Evolutionary conservation across 2,113 vertebrate genomes (phyloP), one percentile per base, ranked within the genome.

Genomic region (Actinemys pallida): DNA sequence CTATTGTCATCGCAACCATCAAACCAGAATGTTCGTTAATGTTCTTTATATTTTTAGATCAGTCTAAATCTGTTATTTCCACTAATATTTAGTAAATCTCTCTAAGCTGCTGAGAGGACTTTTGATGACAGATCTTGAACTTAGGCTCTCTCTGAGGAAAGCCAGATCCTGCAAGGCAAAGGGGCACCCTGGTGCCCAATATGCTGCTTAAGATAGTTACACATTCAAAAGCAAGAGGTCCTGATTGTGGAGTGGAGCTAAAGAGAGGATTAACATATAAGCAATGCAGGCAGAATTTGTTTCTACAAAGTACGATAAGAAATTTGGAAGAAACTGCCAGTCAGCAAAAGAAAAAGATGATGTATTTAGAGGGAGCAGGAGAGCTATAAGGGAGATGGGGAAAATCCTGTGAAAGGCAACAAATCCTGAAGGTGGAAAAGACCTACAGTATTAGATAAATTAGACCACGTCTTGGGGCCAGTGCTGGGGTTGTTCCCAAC

Each of bases 41-140:
- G 81, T 95, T 95, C 42, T 78, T 27, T 29, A 10, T 88, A 45
- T 85, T 96, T 93, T 93, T 75, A 92, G 3, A 85, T 57, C 81
- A 1, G 1, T 85, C 54, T 87, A 25, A 88, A 86, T 89, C 69
- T 82, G 83, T 56, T 81, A 47, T 96, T 97, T 96, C 88, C 56
- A 62, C 31, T 90, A 5, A 88, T 88, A 47, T 87, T 88, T 95
- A 59, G 83, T 91, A 97, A 95, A 90, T 95, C 83, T n/a, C 19
- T 42, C 89, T 87, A 47, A 54, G 54, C 49, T 88, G 39, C 35
- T 88, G 82, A 91, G 82, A 91, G 0, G 2, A 10, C 45, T 89
- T 95, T 7, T 89, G 84, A 93, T 91, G 57, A 90, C 59, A 78
- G 17, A 54, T 39, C 47, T 42, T 86, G 92, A 92, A 78, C 3